Base-by-base conservation (phyloP, 2,113 vertebrate species). In the Halichoerus grypus region DNA sequence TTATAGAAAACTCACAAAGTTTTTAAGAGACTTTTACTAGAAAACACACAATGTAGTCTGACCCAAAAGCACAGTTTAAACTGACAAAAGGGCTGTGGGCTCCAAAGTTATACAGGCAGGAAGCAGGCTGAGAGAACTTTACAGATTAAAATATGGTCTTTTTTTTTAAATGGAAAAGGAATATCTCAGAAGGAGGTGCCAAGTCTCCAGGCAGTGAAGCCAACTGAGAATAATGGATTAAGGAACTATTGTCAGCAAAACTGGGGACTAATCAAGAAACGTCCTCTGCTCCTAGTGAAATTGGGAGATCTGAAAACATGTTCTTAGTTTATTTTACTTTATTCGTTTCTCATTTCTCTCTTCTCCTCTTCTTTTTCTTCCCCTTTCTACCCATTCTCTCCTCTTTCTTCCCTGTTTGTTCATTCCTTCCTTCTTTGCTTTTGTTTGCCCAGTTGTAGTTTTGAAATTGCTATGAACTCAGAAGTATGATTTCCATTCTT, bases 401-500 rank as follows among this genome's bases (percentile, higher is more conserved):
- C 65, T 69, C 33, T n/a, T 69, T 22, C 28, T 8, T 22, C 31
- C 33, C 33, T 67, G 13, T 13, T 9, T n/a, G 28, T n/a, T 69
- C 65, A n/a, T 16, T 33, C 31, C 5, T 65, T 11, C n/a, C 13
- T 16, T 51, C 22, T 21, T 83, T 49, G 24, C 51, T 33, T 77
- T 72, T 53, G 7, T 63, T 61, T 95, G 5, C 16, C 13, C 4
- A 49, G 4, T 10, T 33, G 3, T 24, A 57, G 9, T 77, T 91
- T 93, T 63, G n/a, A 21, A 93, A 90, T 93, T 96, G 59, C 81
- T 91, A 22, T 53, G 21, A 57, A 74, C 21, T 74, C 55, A 36
- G 53, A 15, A 36, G 63, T 80, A 4, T 81, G 49, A 77, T 55
- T 76, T 28, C 21, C 12, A 26, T 31, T 53, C 8, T 7, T 51